Conservation (phyloP, 2,888 invertebrate species). For the Rhodophaea formosa region DNA sequence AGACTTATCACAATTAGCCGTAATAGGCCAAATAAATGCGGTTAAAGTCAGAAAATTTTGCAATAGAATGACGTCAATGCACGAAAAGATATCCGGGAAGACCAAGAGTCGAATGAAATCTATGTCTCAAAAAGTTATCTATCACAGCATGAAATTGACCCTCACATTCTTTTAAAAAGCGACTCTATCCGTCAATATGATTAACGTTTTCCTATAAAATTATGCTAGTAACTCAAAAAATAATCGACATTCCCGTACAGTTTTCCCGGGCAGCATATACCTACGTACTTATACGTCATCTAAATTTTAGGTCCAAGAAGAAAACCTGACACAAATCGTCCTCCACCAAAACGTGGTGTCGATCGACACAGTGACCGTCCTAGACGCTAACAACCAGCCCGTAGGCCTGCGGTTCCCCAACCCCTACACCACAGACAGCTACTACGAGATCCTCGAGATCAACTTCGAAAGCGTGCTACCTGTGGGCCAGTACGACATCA, state of each 20-base stretch:
- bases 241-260: too few species aligned
- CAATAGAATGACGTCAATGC: background rate
- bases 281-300: too few species aligned
- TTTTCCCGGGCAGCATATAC: too few species aligned
- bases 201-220: too few species aligned
- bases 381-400: slow-evolving; percentile 33
- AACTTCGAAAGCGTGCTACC: slow-evolving; percentile 48
- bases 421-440: slow-evolving; percentile 51
- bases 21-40: background rate
- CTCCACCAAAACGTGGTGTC: slow-evolving; percentile 65
- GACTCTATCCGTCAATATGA: too few species aligned
- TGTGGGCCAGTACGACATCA: slow-evolving; percentile 55
- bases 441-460: slow-evolving; percentile 59
- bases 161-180: too few species aligned
- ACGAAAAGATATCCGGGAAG: background rate
- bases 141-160: too few species aligned
- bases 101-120: too few species aligned
- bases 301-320: slow-evolving; percentile 52
- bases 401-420: slow-evolving; percentile 44
- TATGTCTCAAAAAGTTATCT: too few species aligned
- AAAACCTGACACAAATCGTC: slow-evolving; percentile 56
- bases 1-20: background rate
- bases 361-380: slow-evolving; percentile 47
- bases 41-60: slow-evolving; percentile 6
- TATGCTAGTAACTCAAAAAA: too few species aligned